Conservation (phyloP, 2,113 vertebrate species). For the Hemiscyllium ocellatum region DNA sequence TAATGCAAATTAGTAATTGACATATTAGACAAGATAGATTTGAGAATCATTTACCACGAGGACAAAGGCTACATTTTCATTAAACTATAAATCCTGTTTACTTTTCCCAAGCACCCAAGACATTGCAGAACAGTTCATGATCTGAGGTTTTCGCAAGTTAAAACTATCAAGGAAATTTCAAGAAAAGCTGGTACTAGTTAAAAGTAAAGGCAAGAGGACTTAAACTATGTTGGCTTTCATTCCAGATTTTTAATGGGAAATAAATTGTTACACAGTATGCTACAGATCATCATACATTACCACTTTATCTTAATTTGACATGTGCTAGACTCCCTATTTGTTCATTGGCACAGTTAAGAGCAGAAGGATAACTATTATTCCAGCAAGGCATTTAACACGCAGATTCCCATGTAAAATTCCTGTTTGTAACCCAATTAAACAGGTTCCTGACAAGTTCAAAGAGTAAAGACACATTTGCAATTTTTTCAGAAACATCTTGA, state of each 20-base stretch:
- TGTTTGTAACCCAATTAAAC: slow-evolving; percentile 17
- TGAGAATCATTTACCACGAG: slow-evolving; percentile 6
- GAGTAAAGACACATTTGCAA: not conserved
- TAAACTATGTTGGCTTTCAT: slow-evolving; percentile 14
- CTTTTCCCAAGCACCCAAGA: not conserved
- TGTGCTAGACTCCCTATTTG: slow-evolving; percentile 11
- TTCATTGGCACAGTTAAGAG: not conserved
- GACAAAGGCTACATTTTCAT: not conserved
- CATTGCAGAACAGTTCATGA: not conserved
- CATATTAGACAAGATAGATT: not conserved
- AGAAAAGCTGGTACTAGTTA: not conserved
- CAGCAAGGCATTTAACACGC: not conserved
- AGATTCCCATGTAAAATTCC: not conserved
- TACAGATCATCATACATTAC: slow-evolving; percentile 25
- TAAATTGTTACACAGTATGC: not conserved
- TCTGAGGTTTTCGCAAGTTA: not conserved
- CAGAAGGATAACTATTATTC: not conserved
- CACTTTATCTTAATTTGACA: slow-evolving; percentile 26
- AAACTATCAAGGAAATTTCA: not conserved
- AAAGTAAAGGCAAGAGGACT: not conserved
- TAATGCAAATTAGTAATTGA: not conserved
- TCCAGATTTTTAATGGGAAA: slow-evolving; percentile 21
- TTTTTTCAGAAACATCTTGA: not conserved
- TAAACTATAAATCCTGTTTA: slow-evolving; percentile 4
- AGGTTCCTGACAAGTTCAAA: not conserved